phyloP scores from a whole-genome alignment of 2,888 invertebrate species.

The Nesidiocoris tenuis region DNA sequence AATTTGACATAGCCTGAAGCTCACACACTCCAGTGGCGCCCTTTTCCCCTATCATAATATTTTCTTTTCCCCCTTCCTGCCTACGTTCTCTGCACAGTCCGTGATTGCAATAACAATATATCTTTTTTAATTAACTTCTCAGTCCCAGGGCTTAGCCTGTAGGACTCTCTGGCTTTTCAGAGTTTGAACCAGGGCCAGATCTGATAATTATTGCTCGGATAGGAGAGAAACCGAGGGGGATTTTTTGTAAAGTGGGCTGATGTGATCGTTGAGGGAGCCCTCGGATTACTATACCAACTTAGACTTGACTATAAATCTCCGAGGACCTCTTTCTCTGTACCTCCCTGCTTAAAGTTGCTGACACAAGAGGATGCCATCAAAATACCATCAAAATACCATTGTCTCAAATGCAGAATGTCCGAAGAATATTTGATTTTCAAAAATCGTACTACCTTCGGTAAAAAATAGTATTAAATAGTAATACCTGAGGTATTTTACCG shows the following conservation, averaged over 20 bases:
- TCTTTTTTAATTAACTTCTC: slow-evolving; percentile 40
- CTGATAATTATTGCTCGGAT: slow-evolving; percentile 28
- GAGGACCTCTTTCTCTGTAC: too few species aligned
- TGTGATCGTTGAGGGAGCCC: background rate
- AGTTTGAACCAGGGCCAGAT: slow-evolving; percentile 29
- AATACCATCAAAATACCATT: too few species aligned
- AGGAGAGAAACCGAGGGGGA: background rate
- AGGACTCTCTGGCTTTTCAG: slow-evolving; percentile 20
- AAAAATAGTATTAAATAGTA: too few species aligned
- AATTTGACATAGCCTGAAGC: background rate
- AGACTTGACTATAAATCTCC: too few species aligned
- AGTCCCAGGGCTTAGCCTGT: slow-evolving; percentile 2
- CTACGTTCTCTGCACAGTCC: slow-evolving; percentile 3
- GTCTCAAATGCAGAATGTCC: too few species aligned
- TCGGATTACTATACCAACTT: background rate
- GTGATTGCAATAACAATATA: slow-evolving; percentile 39
- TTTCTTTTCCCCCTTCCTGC: background rate
- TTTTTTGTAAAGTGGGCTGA: slow-evolving; percentile 7
- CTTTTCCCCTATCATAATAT: background rate
- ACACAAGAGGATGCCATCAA: too few species aligned
- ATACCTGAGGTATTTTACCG: too few species aligned
- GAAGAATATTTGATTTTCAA: too few species aligned
- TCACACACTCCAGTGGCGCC: background rate
- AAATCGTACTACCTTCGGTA: too few species aligned
- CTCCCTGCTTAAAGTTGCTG: too few species aligned